These are phyloP conservation scores for Tinamus major DNA, from an alignment of 2,797 vertebrate genomes.

Conservation along the genomic window DNA sequence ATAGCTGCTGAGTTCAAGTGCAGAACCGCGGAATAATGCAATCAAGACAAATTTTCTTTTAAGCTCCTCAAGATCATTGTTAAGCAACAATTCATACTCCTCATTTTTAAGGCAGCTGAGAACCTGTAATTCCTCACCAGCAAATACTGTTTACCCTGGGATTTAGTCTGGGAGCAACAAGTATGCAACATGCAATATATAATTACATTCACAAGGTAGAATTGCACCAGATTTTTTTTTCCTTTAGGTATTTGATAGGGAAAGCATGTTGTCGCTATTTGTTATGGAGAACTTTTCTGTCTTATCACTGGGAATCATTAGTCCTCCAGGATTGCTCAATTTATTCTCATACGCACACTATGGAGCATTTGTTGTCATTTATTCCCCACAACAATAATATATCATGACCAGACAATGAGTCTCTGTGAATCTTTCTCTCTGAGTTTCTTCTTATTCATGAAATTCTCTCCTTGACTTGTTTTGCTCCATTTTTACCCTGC, in stretches of 20 bases:
- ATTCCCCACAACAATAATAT: neutral
- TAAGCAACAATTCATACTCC: neutral
- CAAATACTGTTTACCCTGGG: neutral
- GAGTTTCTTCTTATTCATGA: neutral
- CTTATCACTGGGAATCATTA: neutral
- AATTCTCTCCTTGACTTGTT: neutral
- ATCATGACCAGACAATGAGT: neutral
- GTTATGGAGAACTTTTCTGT: neutral
- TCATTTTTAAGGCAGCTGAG: neutral
- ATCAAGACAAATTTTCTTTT: neutral
- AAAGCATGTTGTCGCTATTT: neutral
- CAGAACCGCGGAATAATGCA: neutral
- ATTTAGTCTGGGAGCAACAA: neutral
- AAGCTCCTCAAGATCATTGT: neutral
- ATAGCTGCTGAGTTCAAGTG: fast-evolving
- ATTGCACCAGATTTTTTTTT: neutral
- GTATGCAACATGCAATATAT: neutral
- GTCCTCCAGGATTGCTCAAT: neutral
- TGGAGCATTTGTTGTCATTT: neutral
- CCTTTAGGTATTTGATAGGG: neutral
- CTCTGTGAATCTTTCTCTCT: neutral
- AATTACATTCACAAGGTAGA: neutral
- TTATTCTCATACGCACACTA: neutral
- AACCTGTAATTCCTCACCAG: neutral
- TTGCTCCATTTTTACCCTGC: neutral